A percentile compares a stretch with the other conserved stretches of the same genome.
phyloP scores from a whole-genome alignment of 2,888 invertebrate species.

The Tenodera sinensis region DNA sequence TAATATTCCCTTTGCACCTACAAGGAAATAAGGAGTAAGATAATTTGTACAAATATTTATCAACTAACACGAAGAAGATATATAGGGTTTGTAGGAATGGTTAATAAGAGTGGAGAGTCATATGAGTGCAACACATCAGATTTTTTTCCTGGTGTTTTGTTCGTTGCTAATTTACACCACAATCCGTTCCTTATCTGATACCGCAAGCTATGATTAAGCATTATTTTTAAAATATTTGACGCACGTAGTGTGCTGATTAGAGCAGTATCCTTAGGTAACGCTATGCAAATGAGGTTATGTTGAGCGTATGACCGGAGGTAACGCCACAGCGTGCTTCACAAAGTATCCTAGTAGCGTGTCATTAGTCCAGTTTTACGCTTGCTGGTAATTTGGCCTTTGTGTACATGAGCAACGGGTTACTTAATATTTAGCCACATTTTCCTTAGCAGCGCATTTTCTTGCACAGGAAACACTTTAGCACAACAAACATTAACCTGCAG shows the following conservation, averaged over 20 bases:
- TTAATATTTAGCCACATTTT: neutral
- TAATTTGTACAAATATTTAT: too few relatives aligned
- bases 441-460: neutral
- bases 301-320: neutral
- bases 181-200: neutral
- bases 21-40: too few relatives aligned
- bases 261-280: neutral
- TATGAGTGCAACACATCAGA: too few relatives aligned
- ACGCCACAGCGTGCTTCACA: neutral
- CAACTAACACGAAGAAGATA: too few relatives aligned
- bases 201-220: neutral
- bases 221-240: neutral
- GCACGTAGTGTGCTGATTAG: neutral
- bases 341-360: neutral
- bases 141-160: too few relatives aligned
- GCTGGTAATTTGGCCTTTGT: neutral
- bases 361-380: neutral
- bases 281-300: neutral
- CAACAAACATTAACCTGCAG: neutral
- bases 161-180: neutral
- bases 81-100: too few relatives aligned
- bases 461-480: neutral
- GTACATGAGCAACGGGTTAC: neutral
- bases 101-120: too few relatives aligned
- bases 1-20: too few relatives aligned